Conservation (phyloP, 2,113 vertebrate genomes). For the Catharus bicknelli region DNA sequence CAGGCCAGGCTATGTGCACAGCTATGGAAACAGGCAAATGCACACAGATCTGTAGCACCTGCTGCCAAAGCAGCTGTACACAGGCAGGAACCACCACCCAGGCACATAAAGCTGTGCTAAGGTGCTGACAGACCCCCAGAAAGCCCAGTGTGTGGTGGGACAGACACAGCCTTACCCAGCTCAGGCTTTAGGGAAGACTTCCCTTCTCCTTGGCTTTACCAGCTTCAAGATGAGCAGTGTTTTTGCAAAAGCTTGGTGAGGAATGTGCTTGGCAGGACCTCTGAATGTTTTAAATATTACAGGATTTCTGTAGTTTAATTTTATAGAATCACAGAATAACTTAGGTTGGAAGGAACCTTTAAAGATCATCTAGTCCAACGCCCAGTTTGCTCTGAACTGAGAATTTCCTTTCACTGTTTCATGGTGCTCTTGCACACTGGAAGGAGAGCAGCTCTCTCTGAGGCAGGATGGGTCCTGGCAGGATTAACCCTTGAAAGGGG, state of each 20-base stretch:
- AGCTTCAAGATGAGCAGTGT: not conserved
- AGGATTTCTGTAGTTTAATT: conserved; percentile 5
- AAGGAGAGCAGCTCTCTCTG: not conserved
- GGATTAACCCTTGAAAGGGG: not conserved
- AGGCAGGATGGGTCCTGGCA: not conserved
- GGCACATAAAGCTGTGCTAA: not conserved
- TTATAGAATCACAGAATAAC: not conserved
- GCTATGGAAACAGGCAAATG: not conserved
- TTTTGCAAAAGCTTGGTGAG: not conserved
- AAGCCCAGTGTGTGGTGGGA: not conserved
- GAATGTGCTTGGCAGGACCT: not conserved
- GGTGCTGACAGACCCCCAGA: not conserved
- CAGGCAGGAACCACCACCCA: not conserved
- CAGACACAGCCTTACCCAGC: not conserved
- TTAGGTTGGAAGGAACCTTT: not conserved
- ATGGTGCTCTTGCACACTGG: not conserved
- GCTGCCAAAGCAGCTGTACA: not conserved
- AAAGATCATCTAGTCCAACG: not conserved
- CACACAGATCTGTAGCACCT: not conserved
- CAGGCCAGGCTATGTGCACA: not conserved
- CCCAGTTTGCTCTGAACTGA: not conserved
- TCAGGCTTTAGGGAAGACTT: not conserved
- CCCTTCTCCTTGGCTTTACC: not conserved
- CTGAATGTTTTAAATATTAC: not conserved
- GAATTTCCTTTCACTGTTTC: not conserved